These are phyloP conservation scores for Tyto alba DNA, from an alignment of 2,113 vertebrate species.

Conservation along the genomic window DNA sequence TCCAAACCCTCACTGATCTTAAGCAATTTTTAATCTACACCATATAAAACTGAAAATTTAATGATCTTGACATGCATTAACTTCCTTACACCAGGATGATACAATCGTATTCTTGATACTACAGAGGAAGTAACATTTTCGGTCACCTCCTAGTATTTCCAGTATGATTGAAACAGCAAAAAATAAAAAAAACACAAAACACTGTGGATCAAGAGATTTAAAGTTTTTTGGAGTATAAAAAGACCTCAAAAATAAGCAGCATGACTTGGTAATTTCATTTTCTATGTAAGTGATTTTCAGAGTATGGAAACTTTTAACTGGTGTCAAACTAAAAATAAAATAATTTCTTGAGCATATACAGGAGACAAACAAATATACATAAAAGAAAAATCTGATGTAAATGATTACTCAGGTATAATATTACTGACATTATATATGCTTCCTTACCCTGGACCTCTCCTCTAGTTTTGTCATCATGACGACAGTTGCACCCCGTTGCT, in stretches of 20 bases:
- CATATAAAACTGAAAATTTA: not conserved
- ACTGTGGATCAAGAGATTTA: not conserved
- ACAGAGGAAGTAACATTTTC: not conserved
- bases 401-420: not conserved
- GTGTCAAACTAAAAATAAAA: not conserved
- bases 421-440: not conserved
- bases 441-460: conserved; percentile 92
- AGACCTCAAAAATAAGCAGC: not conserved
- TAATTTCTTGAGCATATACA: not conserved
- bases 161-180: not conserved
- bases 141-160: not conserved
- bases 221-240: not conserved
- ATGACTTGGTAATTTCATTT: not conserved
- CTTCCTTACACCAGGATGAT: not conserved
- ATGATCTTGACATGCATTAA: not conserved
- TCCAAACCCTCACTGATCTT: not conserved
- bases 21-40: not conserved
- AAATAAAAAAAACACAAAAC: not conserved
- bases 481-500: conserved; percentile 92
- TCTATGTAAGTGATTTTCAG: not conserved
- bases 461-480: conserved; percentile 99
- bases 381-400: not conserved
- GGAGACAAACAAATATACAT: not conserved
- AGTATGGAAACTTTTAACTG: not conserved
- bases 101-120: not conserved